Percentiles rank a stretch among this genome's conserved stretches.
These are phyloP conservation scores for Slavum lentiscoides DNA, from an alignment of 2,888 invertebrate species.

Conservation along the genomic window DNA sequence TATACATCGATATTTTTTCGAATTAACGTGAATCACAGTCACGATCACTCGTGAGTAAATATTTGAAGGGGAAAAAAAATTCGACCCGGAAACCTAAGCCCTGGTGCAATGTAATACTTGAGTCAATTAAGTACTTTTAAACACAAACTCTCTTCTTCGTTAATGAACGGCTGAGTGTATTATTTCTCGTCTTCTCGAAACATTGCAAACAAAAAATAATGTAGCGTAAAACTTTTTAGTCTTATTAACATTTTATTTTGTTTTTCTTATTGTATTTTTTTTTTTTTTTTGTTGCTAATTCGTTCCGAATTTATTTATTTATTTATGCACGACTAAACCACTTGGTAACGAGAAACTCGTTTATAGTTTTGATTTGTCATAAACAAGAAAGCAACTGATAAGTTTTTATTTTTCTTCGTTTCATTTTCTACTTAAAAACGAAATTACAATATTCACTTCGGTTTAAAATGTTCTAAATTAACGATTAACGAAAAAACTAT, in stretches of 20 bases:
- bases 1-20: no score
- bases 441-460: no score
- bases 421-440: no score
- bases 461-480: no score
- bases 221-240: slow-evolving; percentile 8
- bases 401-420: not conserved
- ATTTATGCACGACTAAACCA: not conserved
- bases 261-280: not conserved
- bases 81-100: not conserved
- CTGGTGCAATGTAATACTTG: not conserved
- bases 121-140: slow-evolving; percentile 15
- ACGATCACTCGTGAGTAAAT: no score
- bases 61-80: no score
- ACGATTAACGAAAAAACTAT: no score
- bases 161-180: not conserved
- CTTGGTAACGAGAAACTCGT: not conserved
- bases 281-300: not conserved
- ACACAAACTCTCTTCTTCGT: not conserved
- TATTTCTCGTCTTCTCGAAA: slow-evolving; percentile 4
- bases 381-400: not conserved
- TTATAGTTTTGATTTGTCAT: not conserved
- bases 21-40: no score
- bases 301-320: slow-evolving; percentile 8
- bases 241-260: slow-evolving; percentile 17
- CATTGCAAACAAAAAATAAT: slow-evolving; percentile 21